Base-by-base conservation (phyloP, 1,140 invertebrate genomes). In the Centruroides sculpturatus region DNA sequence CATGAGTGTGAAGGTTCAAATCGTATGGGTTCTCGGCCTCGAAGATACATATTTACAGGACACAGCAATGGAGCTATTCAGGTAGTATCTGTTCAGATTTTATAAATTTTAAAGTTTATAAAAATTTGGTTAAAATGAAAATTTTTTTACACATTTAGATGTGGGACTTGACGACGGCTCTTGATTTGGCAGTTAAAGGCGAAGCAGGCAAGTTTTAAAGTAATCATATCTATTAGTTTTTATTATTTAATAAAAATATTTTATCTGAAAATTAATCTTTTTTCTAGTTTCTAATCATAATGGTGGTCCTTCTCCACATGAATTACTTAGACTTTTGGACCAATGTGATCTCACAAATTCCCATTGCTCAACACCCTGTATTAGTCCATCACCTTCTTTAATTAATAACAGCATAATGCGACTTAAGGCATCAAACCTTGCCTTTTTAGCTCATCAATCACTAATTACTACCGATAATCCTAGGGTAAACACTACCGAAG, bases 91-190 rank as follows among this genome's bases (percentile, higher is more conserved):
- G 2, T 23, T 36, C 6, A n/a, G 13, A 13, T 51, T 35, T 52
- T 36, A 59, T 47, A 46, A 51, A 8, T n/a, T n/a, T n/a, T 12
- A 48, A 23, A 53, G 56, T 59, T 10, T 50, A 46, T 57, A 56
- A 56, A 51, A 34, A 41, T 54, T 50, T 35, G 12, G n/a, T 41
- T 34, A 12, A 9, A 54, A 13, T n/a, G 34, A 34, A 59, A 60
- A 54, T 49, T 34, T 23, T 47, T 65, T 0, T 23, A 23, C 61
- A 47, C 47, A 48, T 65, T 53, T 66, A 79, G 78, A 93, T 98
- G 87, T 98, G 93, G 93, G 94, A 99, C 77, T 78, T 99, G 47
- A 96, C 92, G 4, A 97, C 92, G 9, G 93, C 92, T 54, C 76
- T 98, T 23, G 91, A 97, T 74, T 80, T 87, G 59, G 78, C 83